Base-by-base conservation (phyloP, 2,888 invertebrate genomes). In the Dryococelus australis region DNA sequence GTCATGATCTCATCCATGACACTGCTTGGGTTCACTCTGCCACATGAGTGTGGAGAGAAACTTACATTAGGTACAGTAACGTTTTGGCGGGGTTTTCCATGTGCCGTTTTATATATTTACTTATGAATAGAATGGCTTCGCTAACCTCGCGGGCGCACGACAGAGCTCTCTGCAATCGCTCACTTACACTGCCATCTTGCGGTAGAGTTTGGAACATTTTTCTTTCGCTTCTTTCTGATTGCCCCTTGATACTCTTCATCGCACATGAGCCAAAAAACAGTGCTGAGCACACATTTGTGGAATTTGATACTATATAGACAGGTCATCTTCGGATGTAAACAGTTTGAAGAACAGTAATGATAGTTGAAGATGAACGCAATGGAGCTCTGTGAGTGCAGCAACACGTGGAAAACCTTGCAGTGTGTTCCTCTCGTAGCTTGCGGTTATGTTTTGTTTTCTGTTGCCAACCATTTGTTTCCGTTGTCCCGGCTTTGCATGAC, bases 1-100 rank as follows among this genome's bases (percentile, higher is more conserved):
- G 93, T 95, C 87, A 93, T 95, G 90, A 94, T 95, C 89, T 94
- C 94, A 20, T 93, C 94, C 89, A 94, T 94, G 93, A 94, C 95
- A 86, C 92, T 95, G 84, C 92, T 95, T 87, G 93, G 94, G 88
- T 95, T 95, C 92, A 93, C 94, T 85, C 92, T 95, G 88, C 95
- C 95, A 24, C 94, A 94, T 51, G 95, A 95, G 90, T 94, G 94
- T 85, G 95, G 95, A 88, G 95, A 95, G 91, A 95, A 95, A 91
- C 93, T 95, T 84, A 95, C 95, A 27, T 91, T 95, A 89, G 95
- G 94, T 95, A 92, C 91, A 93, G 90, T 88, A 88, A 91, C 93
- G 88, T 88, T 88, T 87, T 88, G 85, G 87, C 85, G 87, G 90
- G 90, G 89, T 89, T 89, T 90, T 90, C 90, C 90, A 89, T 88